Percentiles rank a stretch among this genome's conserved stretches.
phyloP scores from a whole-genome alignment of 2,797 vertebrate genomes.

The Eurystomus glaucurus region DNA sequence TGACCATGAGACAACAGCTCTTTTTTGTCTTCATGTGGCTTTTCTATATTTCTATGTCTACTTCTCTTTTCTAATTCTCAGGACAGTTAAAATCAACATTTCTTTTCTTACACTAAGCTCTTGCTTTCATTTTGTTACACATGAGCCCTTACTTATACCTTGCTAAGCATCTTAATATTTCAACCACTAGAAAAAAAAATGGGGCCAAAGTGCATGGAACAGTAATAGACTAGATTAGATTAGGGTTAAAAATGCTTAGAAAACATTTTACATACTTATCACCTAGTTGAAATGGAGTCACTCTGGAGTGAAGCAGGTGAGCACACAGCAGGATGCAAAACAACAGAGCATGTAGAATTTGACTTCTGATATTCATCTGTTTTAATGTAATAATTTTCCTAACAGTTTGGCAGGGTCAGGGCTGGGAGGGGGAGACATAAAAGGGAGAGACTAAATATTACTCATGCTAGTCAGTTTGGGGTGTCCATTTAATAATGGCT shows the following conservation, averaged over 20 bases:
- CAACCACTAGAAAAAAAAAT: neutral
- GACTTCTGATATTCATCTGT: neutral
- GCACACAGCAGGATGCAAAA: neutral
- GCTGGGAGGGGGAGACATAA: neutral
- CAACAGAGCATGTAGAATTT: accelerated
- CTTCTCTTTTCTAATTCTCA: neutral
- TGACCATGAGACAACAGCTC: neutral
- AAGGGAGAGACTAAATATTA: neutral
- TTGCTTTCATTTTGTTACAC: neutral
- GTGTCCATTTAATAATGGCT: neutral
- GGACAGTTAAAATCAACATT: neutral
- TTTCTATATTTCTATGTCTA: neutral
- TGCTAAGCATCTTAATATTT: neutral
- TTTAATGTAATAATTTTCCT: neutral
- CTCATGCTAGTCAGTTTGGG: neutral
- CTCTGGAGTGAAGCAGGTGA: neutral
- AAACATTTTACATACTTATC: neutral
- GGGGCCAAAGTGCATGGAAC: neutral
- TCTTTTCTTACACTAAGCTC: neutral
- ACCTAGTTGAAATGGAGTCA: neutral
- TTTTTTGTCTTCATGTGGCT: neutral
- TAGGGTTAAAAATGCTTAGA: neutral
- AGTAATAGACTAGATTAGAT: neutral
- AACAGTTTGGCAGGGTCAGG: neutral
- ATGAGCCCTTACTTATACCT: neutral